phyloP scores from a whole-genome alignment of 2,888 invertebrate genomes.

The Alitta virens region DNA sequence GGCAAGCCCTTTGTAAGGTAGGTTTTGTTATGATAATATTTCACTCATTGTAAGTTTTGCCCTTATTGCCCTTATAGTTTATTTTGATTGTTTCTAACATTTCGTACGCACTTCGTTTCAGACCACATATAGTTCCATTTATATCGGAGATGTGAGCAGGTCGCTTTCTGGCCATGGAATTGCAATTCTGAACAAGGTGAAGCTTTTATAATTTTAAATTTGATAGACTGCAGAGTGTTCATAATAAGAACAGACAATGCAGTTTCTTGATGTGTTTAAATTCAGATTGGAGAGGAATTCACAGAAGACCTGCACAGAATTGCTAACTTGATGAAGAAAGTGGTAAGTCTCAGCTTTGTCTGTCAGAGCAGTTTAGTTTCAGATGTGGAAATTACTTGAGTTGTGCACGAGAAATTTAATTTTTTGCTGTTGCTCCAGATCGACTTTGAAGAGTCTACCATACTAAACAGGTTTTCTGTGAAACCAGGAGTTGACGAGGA shows the following conservation, averaged over 20 bases:
- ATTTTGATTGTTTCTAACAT: no score
- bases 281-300: constrained; percentile 19
- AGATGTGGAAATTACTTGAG: no score
- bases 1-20: constrained; percentile 72
- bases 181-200: no score
- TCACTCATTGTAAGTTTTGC: no score
- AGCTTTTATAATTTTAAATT: not conserved
- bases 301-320: constrained; percentile 62
- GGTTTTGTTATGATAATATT: constrained; percentile 22
- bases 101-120: no score
- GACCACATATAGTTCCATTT: constrained; percentile 70
- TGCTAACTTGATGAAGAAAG: constrained; percentile 70
- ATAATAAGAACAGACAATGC: not conserved
- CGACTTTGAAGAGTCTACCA: constrained; percentile 58
- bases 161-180: constrained; percentile 50
- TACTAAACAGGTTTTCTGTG: constrained; percentile 69
- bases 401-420: no score
- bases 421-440: no score
- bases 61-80: no score
- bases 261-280: no score
- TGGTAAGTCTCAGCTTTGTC: constrained; percentile 65
- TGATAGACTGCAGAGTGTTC: not conserved
- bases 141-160: constrained; percentile 68
- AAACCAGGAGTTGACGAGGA: constrained; percentile 73
- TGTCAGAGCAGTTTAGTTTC: no score